Conservation (phyloP, 1,140 invertebrate genomes). For the Hycleus phaleratus region DNA sequence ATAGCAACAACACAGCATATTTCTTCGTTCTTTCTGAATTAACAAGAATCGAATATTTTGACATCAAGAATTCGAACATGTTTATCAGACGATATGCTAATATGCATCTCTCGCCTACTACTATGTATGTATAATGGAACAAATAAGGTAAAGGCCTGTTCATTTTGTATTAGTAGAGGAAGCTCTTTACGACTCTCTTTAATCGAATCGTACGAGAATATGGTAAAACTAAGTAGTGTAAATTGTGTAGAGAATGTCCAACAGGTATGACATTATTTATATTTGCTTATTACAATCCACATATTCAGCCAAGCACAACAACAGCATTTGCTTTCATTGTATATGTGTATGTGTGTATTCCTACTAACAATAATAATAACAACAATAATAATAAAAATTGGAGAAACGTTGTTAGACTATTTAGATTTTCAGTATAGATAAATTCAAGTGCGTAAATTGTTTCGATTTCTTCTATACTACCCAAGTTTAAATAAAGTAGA, state of each 20-base stretch:
- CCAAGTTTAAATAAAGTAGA: neutral
- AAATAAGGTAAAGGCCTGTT: slow-evolving; percentile 7
- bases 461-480: neutral
- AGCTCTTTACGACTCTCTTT: slow-evolving; percentile 5
- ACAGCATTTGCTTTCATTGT: slow-evolving; percentile 12
- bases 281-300: slow-evolving; percentile 12
- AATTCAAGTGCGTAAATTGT: slow-evolving; percentile 6
- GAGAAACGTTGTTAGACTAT: neutral
- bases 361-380: too few relatives aligned
- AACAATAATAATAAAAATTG: slow-evolving; percentile 5
- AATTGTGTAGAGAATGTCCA: slow-evolving; percentile 12
- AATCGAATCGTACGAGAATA: too few relatives aligned
- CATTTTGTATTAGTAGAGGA: neutral
- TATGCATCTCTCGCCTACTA: slow-evolving; percentile 11
- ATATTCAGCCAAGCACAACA: slow-evolving; percentile 8
- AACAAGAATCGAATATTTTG: neutral
- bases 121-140: neutral
- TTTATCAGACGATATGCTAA: slow-evolving; percentile 15
- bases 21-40: too few relatives aligned
- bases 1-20: too few relatives aligned
- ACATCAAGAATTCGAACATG: slow-evolving; percentile 14
- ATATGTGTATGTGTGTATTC: too few relatives aligned
- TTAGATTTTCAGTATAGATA: slow-evolving; percentile 8
- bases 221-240: neutral
- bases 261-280: slow-evolving; percentile 13